Percentiles rank a stretch among this genome's conserved stretches.
Conservation (phyloP, 2,113 vertebrate genomes). For the Chitala chitala region DNA sequence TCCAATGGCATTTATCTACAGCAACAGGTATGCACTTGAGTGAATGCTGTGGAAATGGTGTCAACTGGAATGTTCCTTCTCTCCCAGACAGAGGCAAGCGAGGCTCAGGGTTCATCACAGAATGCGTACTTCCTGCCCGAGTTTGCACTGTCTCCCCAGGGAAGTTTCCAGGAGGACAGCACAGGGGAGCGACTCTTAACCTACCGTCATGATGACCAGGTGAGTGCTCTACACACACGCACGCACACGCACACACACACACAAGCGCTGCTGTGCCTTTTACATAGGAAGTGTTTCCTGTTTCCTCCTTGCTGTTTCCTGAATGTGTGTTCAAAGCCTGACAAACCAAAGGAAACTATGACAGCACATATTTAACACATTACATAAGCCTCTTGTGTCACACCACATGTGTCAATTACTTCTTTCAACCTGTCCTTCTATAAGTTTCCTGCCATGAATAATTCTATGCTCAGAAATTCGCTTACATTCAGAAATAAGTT, state of each 20-base stretch:
- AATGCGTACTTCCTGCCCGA: constrained; percentile 85
- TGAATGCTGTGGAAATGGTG: too few species aligned
- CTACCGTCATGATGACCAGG: constrained; percentile 85
- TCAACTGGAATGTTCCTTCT: not conserved
- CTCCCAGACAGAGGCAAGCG: constrained; percentile 58
- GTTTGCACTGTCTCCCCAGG: constrained; percentile 86
- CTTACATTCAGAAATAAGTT: too few species aligned
- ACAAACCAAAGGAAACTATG: too few species aligned
- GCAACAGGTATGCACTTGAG: too few species aligned
- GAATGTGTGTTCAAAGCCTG: constrained; percentile 4
- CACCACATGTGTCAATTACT: too few species aligned
- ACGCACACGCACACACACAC: not conserved
- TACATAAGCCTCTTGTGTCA: too few species aligned
- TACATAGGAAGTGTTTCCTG: not conserved
- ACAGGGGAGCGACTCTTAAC: constrained; percentile 83
- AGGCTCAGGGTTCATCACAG: constrained; percentile 53
- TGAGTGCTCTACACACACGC: constrained; percentile 41
- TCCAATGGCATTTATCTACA: too few species aligned
- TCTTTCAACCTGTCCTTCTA: too few species aligned
- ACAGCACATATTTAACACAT: too few species aligned
- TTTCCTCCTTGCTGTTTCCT: constrained; percentile 2
- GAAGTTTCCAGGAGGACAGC: constrained; percentile 85
- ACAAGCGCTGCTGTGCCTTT: constrained; percentile 20
- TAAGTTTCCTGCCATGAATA: too few species aligned
- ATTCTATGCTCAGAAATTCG: too few species aligned